Percentiles rank a stretch among this genome's conserved stretches.
Evolutionary conservation across 2,888 invertebrate genomes (phyloP).

Genomic region (Tenthredo amoena): DNA sequence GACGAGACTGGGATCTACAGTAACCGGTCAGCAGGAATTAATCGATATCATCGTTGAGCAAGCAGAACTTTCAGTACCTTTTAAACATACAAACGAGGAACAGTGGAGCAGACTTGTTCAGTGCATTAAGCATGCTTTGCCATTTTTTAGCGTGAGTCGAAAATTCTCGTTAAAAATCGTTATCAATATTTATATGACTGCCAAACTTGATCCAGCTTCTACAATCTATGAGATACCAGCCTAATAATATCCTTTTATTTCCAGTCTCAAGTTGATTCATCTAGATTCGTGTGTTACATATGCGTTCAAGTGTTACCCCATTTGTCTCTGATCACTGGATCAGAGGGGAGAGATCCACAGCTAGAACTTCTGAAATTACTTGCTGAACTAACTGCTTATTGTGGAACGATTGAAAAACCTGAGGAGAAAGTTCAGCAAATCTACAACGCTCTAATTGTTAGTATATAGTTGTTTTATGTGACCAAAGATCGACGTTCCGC

Average conservation of each 20-base stretch:
- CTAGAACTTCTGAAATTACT: slow-evolving; percentile 91
- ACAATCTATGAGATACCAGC: not conserved
- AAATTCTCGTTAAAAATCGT: not conserved
- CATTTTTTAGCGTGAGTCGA: slow-evolving; percentile 91
- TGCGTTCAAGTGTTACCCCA: slow-evolving; percentile 91
- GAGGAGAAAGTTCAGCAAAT: slow-evolving; percentile 87
- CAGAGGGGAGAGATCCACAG: slow-evolving; percentile 84
- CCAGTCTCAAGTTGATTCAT: slow-evolving; percentile 92
- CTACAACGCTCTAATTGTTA: slow-evolving; percentile 89
- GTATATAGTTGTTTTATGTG: slow-evolving; percentile 61
- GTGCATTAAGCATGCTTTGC: slow-evolving; percentile 91
- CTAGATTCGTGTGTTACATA: slow-evolving; percentile 90
- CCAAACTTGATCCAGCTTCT: too few species aligned
- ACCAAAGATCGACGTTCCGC: slow-evolving; percentile 23
- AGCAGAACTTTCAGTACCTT: slow-evolving; percentile 89
- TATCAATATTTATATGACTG: not conserved
- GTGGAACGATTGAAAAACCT: slow-evolving; percentile 88
- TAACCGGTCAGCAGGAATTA: slow-evolving; percentile 92
- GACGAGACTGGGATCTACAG: slow-evolving; percentile 90
- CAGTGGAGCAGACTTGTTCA: slow-evolving; percentile 85
- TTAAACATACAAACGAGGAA: slow-evolving; percentile 87
- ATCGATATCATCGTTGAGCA: slow-evolving; percentile 92
- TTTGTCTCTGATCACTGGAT: slow-evolving; percentile 83
- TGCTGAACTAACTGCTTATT: slow-evolving; percentile 90
- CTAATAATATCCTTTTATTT: slow-evolving; percentile 63